phyloP scores from a whole-genome alignment of 1,140 invertebrate species.

The Pseudomyrmex dendroicus region DNA sequence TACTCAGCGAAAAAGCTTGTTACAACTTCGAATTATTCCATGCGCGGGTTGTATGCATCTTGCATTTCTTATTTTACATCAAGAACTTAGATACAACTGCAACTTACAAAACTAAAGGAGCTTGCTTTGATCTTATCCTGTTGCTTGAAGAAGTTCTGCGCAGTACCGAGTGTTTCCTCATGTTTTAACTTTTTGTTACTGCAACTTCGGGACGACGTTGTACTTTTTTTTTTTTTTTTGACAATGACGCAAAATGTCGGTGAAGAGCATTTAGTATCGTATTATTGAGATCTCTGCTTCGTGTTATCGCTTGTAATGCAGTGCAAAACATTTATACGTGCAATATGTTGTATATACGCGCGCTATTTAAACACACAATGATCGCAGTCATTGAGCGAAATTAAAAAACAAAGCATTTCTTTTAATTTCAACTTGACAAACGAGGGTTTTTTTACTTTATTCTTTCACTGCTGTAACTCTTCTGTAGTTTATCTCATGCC shows the following conservation, averaged over 20 bases:
- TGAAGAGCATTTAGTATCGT: conserved; percentile 12
- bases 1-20: conserved; percentile 13
- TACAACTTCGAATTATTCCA: conserved; percentile 8
- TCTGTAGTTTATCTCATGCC: conserved; percentile 39
- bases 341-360: background rate
- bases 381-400: conserved; percentile 13
- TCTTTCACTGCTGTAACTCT: conserved; percentile 23
- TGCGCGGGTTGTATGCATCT: conserved; percentile 10
- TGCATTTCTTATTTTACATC: conserved; percentile 41
- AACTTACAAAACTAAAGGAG: conserved; percentile 30
- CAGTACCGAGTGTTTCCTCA: conserved; percentile 32
- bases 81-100: conserved; percentile 21
- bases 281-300: background rate
- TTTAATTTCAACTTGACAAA: conserved; percentile 27
- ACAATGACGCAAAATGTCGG: background rate
- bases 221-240: conserved; percentile 14
- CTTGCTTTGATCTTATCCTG: conserved; percentile 23
- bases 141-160: conserved; percentile 33
- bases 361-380: background rate
- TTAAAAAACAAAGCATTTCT: conserved; percentile 24
- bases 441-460: conserved; percentile 26
- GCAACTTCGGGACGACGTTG: conserved; percentile 34
- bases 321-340: background rate
- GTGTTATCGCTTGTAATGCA: background rate
- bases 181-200: conserved; percentile 43